phyloP scores from a whole-genome alignment of 2,113 vertebrate species.

The Archocentrus centrarchus region DNA sequence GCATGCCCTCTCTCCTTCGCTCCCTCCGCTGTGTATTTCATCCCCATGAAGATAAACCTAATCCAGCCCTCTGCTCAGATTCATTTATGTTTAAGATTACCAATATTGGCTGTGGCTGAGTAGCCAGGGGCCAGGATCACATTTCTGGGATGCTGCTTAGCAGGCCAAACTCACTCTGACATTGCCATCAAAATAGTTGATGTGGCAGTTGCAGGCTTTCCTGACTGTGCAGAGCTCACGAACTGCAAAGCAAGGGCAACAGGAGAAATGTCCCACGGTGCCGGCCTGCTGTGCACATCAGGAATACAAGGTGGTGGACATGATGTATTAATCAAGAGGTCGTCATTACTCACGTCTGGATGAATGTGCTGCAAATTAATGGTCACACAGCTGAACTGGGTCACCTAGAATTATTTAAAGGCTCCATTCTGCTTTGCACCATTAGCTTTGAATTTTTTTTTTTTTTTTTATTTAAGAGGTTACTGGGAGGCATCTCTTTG shows the following conservation, averaged over 20 bases:
- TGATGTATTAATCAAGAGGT: constrained; percentile 56
- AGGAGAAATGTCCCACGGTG: constrained; percentile 32
- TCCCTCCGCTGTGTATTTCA: constrained; percentile 46
- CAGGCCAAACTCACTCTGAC: constrained; percentile 44
- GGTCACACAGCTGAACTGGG: constrained; percentile 16
- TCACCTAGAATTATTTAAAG: constrained; percentile 13
- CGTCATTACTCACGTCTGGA: constrained; percentile 38
- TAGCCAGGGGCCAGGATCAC: constrained; percentile 28
- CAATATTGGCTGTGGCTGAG: constrained; percentile 31
- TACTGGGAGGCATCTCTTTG: background rate
- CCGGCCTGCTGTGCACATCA: constrained; percentile 48
- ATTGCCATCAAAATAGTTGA: constrained; percentile 46
- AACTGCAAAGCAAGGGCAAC: constrained; percentile 29
- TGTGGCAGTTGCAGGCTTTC: constrained; percentile 46
- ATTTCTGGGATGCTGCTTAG: constrained; percentile 53
- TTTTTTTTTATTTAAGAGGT: constrained; percentile 18
- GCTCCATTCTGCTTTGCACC: constrained; percentile 20
- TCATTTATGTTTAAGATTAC: constrained; percentile 64
- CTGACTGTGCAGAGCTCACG: constrained; percentile 37
- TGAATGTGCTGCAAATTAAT: constrained; percentile 32
- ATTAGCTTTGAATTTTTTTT: constrained; percentile 30
- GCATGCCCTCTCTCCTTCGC: constrained; percentile 37
- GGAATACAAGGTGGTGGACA: constrained; percentile 3
- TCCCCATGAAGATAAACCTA: constrained; percentile 59
- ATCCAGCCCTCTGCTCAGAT: constrained; percentile 48